Evolutionary conservation across 2,113 vertebrate species (phyloP), one percentile per base, ranked within the genome.

Genomic region (Furnarius figulus): DNA sequence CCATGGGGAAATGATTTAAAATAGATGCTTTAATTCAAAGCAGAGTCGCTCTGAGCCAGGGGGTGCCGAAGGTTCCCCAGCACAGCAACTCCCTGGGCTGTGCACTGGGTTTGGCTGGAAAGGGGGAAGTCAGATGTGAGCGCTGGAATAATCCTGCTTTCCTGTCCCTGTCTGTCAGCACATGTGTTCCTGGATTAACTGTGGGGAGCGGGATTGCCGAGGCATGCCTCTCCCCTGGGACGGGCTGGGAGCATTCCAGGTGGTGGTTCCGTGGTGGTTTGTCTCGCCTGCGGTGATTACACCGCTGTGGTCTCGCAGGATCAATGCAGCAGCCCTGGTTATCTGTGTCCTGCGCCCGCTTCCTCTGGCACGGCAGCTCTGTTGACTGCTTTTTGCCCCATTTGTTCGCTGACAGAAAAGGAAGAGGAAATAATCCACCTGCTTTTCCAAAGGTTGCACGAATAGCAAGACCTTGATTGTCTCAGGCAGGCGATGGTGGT

Each of bases 21-120:
- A 93, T 89, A 96, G 90, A 81, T 44, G 31, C 73, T 91, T 93
- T 90, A 95, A 95, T 94, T 94, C 78, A 81, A 87, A 96, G 90
- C 92, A 95, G 94, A 40, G 39, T 73, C 1, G 2, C 17, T 78
- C 78, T 94, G 90, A 91, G 53, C 85, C 87, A 19, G 61, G 12
- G 65, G 89, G 22, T 23, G 61, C 67, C 17, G 59, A 21, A 66
- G 52, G 55, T 84, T 68, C 14, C 75, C 66, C 59, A 14, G 3
- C 67, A 14, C 7, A 56, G 71, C 3, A 3, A 1, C 73, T 30
- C 14, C 5, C 53, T 4, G 84, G n/a, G 35, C 27, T 35, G 39
- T 6, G 7, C 14, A 0, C 19, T 30, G 23, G 44, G 0, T 30
- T 79, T 56, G 78, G 19, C 59, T 89, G 87, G 76, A 27, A 73